These are phyloP conservation scores for Himalopsyche japonica DNA, from an alignment of 2,888 invertebrate genomes.

Conservation along the genomic window DNA sequence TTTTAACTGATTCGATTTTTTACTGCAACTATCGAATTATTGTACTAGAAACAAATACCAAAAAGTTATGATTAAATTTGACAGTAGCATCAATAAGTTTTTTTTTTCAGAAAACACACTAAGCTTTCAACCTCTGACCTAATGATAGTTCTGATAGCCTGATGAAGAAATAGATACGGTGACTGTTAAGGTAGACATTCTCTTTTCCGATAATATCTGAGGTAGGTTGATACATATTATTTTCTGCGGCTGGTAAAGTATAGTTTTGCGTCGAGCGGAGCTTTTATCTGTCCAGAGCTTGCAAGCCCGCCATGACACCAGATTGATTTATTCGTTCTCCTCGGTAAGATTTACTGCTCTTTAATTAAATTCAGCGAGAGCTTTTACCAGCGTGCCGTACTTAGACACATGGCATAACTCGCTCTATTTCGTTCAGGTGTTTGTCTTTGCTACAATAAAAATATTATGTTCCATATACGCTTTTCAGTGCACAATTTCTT, in stretches of 20 bases:
- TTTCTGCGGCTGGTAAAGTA: neutral
- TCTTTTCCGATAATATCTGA: neutral
- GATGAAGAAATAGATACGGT: too few species aligned
- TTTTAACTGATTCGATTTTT: too few species aligned
- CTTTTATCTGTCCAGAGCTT: neutral
- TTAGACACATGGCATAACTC: constrained; percentile 12
- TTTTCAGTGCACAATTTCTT: neutral
- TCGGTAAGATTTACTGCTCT: constrained; percentile 39
- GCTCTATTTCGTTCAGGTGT: constrained; percentile 10
- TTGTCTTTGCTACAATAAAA: neutral
- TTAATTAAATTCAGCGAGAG: constrained; percentile 40
- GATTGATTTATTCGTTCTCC: constrained; percentile 39
- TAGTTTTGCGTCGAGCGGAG: neutral
- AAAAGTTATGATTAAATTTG: too few species aligned
- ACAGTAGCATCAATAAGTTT: too few species aligned
- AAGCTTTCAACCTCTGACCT: too few species aligned
- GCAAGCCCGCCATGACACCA: constrained; percentile 19
- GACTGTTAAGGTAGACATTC: too few species aligned
- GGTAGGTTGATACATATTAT: neutral
- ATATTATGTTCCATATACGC: neutral
- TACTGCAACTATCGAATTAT: too few species aligned
- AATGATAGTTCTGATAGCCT: too few species aligned
- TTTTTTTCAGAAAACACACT: too few species aligned
- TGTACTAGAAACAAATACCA: too few species aligned
- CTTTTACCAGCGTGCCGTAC: constrained; percentile 20